These are phyloP conservation scores for Carassius carassius DNA, from an alignment of 2,113 vertebrate species.

Conservation along the genomic window DNA sequence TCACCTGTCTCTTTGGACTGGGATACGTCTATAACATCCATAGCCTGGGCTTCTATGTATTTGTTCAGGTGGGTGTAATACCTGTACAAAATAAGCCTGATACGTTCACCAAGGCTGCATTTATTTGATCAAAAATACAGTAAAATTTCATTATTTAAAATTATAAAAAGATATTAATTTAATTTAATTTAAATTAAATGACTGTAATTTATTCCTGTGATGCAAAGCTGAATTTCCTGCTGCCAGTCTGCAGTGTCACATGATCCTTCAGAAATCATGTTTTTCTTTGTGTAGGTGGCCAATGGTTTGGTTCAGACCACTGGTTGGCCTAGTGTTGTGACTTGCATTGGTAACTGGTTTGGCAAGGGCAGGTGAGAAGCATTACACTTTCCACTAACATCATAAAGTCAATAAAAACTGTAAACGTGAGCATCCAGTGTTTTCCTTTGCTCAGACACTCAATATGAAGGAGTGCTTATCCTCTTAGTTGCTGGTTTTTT, in stretches of 20 bases:
- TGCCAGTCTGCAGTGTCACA: no score
- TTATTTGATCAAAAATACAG: background rate
- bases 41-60: conserved; percentile 84
- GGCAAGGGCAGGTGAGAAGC: conserved; percentile 90
- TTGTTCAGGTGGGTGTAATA: conserved; percentile 81
- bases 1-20: conserved; percentile 87
- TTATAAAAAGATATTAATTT: no score
- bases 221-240: no score
- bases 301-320: conserved; percentile 95
- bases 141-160: no score
- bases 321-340: conserved; percentile 91
- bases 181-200: no score
- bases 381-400: background rate
- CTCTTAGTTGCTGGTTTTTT: background rate
- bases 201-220: no score
- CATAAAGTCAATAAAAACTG: no score
- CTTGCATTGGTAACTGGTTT: conserved; percentile 95
- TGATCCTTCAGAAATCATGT: background rate
- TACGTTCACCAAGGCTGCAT: background rate
- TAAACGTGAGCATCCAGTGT: no score
- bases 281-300: conserved; percentile 73
- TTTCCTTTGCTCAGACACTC: no score
- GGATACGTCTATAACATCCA: conserved; percentile 90
- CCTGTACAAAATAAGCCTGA: background rate
- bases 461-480: no score